Conservation (phyloP, 2,113 vertebrate species). For the Pimephales promelas region DNA sequence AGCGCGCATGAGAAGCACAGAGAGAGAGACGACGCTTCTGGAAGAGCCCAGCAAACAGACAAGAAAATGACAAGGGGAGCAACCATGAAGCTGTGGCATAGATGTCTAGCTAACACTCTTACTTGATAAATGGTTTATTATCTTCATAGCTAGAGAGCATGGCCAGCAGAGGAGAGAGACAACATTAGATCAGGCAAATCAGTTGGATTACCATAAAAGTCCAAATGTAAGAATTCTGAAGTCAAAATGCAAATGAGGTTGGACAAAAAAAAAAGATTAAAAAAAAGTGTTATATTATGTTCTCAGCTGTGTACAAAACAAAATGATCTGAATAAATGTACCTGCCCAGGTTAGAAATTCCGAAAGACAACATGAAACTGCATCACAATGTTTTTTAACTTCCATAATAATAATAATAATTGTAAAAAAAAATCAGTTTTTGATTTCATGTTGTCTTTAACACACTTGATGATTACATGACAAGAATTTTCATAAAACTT, state of each 20-base stretch:
- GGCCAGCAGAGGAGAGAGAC: constrained; percentile 98
- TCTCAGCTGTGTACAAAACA: constrained; percentile 2
- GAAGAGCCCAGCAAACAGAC: constrained; percentile 41
- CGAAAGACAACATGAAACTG: constrained; percentile 27
- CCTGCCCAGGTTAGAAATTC: not conserved
- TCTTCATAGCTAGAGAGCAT: constrained; percentile 99
- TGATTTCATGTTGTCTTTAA: constrained; percentile 23
- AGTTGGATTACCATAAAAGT: constrained; percentile 82
- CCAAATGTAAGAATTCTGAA: constrained; percentile 63
- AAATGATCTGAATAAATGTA: not conserved
- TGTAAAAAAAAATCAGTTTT: no score
- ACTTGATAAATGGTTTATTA: constrained; percentile 99
- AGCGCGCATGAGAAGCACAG: constrained; percentile 55
- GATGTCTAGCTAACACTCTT: constrained; percentile 94
- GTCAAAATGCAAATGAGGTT: constrained; percentile 63
- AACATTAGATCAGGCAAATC: constrained; percentile 88
- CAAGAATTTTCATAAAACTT: constrained; percentile 44
- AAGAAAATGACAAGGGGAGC: constrained; percentile 60
- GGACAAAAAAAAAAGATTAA: constrained; percentile 54
- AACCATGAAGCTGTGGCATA: constrained; percentile 74
- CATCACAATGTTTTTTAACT: not conserved
- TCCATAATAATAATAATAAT: no score
- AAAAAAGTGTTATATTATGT: constrained; percentile 13
- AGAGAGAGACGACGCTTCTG: not conserved
- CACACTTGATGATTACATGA: constrained; percentile 23